phyloP scores from a whole-genome alignment of 2,888 invertebrate species.

The Psococerastis gibbosa region DNA sequence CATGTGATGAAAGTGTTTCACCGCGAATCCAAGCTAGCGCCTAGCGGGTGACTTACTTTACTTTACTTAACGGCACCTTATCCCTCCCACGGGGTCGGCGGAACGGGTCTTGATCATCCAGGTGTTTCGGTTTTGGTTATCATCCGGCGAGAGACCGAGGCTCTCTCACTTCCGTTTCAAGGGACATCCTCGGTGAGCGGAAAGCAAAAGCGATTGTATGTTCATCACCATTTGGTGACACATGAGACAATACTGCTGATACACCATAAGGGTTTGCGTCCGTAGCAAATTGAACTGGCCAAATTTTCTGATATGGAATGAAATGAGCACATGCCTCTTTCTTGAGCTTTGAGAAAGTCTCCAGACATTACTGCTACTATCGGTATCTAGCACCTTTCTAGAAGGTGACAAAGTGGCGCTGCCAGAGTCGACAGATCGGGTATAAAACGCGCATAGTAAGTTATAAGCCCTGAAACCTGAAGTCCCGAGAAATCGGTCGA shows the following conservation, averaged over 20 bases:
- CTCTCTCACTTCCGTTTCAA: no score
- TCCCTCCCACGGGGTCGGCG: no score
- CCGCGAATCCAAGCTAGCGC: slow-evolving; percentile 12
- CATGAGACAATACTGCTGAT: slow-evolving; percentile 16
- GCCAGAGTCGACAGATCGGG: slow-evolving; percentile 10
- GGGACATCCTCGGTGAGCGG: neutral
- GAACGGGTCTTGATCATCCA: no score
- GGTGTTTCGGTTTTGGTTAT: no score
- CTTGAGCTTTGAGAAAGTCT: slow-evolving; percentile 15
- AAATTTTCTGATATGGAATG: slow-evolving; percentile 13
- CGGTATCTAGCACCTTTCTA: neutral
- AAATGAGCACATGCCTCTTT: slow-evolving; percentile 13
- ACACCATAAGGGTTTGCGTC: slow-evolving; percentile 15
- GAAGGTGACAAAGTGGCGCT: neutral
- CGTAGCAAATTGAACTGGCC: slow-evolving; percentile 13
- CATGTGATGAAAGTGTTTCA: slow-evolving; percentile 3
- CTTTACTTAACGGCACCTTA: no score
- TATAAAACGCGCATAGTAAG: slow-evolving; percentile 16
- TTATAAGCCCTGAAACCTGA: slow-evolving; percentile 18
- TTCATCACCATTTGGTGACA: no score
- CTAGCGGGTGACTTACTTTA: neutral
- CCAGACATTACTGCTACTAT: slow-evolving; percentile 13
- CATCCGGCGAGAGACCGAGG: no score
- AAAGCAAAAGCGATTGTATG: slow-evolving; percentile 10
- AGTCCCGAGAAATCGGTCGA: slow-evolving; percentile 14